Conservation (phyloP, 37 sponge, comb jelly and placozoan genomes). For the Dysidea cf. avara region DNA sequence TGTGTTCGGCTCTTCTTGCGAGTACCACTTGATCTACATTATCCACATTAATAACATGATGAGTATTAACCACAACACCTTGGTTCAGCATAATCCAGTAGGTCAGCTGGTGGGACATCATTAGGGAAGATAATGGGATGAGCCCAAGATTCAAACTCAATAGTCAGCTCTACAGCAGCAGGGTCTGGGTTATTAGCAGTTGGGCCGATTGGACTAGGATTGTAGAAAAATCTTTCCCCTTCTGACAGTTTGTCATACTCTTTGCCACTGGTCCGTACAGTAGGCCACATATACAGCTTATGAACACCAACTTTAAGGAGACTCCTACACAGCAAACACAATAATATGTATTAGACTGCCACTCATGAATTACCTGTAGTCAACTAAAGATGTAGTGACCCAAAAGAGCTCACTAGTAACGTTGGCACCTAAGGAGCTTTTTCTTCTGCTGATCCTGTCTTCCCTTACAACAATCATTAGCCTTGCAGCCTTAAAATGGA, state of each 20-base stretch:
- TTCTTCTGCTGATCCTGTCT: background rate
- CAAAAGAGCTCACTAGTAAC: too few relatives aligned
- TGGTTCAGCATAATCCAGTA: too few relatives aligned
- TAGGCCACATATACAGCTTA: slow-evolving; percentile 20
- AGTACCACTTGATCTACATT: background rate
- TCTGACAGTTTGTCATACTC: background rate
- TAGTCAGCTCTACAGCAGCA: slow-evolving; percentile 42
- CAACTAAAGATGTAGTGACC: background rate
- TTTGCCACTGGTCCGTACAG: too few relatives aligned
- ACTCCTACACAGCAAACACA: background rate
- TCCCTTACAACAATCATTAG: slow-evolving; percentile 28
- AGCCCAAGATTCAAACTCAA: slow-evolving; percentile 64
- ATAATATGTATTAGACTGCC: background rate
- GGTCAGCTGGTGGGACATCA: slow-evolving; percentile 6
- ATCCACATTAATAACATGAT: background rate
- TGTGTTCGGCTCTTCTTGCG: background rate
- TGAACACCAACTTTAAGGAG: slow-evolving; percentile 16
- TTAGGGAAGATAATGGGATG: slow-evolving; percentile 72
- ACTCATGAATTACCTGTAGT: background rate
- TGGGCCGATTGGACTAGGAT: slow-evolving; percentile 59
- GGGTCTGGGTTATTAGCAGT: slow-evolving; percentile 65
- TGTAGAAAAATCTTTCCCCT: slow-evolving; percentile 1
- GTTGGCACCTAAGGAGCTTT: background rate
- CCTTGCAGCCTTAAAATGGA: slow-evolving; percentile 26
- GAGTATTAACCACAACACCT: background rate